A percentile compares a stretch with the other conserved stretches of the same genome.
phyloP scores from a whole-genome alignment of 2,797 vertebrate genomes.

The Kryptopterus vitreolus region DNA sequence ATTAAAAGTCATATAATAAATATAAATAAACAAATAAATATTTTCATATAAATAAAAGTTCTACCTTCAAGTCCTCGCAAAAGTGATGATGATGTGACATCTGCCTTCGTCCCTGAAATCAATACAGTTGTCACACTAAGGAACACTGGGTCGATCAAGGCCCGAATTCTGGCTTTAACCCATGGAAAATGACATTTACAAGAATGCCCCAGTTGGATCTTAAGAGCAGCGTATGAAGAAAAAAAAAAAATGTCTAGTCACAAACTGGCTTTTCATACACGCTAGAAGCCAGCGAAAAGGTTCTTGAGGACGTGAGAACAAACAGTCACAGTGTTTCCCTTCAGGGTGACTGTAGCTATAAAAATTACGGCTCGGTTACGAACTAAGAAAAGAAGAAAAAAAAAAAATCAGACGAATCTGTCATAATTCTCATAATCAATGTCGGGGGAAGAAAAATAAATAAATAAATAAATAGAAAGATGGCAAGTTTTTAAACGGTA shows the following conservation, averaged over 20 bases:
- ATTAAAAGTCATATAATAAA: background rate
- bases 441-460: conserved; percentile 20
- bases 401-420: background rate
- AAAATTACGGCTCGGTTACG: background rate
- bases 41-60: no score
- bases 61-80: background rate
- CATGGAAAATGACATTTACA: conserved; percentile 27
- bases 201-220: conserved; percentile 22
- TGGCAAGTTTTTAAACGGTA: conserved; percentile 10
- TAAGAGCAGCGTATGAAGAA: background rate
- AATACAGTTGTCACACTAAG: background rate
- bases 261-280: background rate
- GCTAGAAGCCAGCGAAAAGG: background rate
- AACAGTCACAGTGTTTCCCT: background rate
- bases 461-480: conserved; percentile 3
- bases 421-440: conserved; percentile 36
- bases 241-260: conserved; percentile 28
- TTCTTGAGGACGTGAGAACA: background rate
- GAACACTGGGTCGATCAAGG: background rate
- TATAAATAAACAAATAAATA: no score
- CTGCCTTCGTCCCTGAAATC: background rate
- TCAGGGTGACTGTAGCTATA: no score
- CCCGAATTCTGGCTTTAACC: background rate
- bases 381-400: background rate
- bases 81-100: background rate